Conservation (phyloP, 2,888 invertebrate genomes). For the Adineta ricciae region DNA sequence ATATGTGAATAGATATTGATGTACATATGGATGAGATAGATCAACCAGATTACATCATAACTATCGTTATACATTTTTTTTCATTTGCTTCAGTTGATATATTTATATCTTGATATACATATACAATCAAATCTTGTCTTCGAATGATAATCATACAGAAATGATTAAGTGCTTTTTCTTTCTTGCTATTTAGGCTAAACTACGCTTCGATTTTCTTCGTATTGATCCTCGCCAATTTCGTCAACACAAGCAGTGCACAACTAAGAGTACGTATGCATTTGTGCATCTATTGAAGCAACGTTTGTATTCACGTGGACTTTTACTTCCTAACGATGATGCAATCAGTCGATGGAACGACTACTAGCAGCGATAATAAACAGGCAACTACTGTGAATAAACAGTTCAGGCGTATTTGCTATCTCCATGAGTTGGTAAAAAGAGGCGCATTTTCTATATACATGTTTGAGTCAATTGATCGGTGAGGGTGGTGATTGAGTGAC, state of each 20-base stretch:
- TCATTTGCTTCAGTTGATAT: background rate
- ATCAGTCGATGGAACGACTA: background rate
- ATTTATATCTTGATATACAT: background rate
- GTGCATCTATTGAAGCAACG: background rate
- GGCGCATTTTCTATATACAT: background rate
- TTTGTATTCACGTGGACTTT: background rate
- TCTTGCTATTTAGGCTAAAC: background rate
- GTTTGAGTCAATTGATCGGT: background rate
- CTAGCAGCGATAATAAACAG: background rate
- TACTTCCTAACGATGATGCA: background rate
- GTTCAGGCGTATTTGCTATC: background rate
- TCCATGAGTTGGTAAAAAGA: background rate
- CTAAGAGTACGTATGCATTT: background rate
- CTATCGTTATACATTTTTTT: background rate
- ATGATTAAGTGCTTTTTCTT: background rate
- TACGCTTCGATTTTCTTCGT: background rate
- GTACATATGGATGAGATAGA: background rate
- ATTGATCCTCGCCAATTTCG: background rate
- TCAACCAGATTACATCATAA: background rate
- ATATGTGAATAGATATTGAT: background rate
- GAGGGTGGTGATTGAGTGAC: background rate
- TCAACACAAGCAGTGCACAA: background rate
- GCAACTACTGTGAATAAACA: slow-evolving; percentile 15
- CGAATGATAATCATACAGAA: too few species aligned
- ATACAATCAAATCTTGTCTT: too few species aligned